These are phyloP conservation scores for Seriola dumerili DNA, from an alignment of 2,113 vertebrate genomes.

Conservation along the genomic window DNA sequence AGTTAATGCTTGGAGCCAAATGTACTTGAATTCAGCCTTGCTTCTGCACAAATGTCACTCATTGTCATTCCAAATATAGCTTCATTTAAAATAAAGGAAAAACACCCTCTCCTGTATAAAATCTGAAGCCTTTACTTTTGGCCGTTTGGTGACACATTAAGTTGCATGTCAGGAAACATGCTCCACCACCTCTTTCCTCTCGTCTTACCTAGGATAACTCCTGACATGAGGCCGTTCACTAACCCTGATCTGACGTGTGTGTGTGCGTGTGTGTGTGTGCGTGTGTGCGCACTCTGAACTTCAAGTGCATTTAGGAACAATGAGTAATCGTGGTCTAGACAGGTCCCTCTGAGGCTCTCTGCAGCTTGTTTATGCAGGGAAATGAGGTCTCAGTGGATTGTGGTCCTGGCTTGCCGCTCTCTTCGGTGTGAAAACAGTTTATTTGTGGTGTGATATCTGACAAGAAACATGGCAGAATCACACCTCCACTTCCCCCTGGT, in stretches of 20 bases:
- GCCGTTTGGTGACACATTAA: too few species aligned
- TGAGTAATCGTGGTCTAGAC: slow-evolving; percentile 43
- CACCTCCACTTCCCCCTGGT: slow-evolving; percentile 51
- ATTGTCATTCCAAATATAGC: neutral
- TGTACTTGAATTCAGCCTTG: neutral
- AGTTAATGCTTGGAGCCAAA: neutral
- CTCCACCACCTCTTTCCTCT: neutral
- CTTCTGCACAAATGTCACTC: neutral
- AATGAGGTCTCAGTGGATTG: slow-evolving; percentile 58
- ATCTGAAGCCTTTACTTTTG: neutral
- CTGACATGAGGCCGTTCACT: neutral
- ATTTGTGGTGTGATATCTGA: slow-evolving; percentile 43
- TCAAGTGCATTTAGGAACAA: slow-evolving; percentile 32
- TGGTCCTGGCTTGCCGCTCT: slow-evolving; percentile 39
- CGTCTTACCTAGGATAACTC: neutral
- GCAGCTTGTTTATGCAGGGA: slow-evolving; percentile 69
- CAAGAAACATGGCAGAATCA: slow-evolving; percentile 41
- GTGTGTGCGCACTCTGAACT: slow-evolving; percentile 17
- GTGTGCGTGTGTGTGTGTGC: slow-evolving; percentile 27
- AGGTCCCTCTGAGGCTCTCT: slow-evolving; percentile 29
- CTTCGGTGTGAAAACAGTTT: slow-evolving; percentile 45
- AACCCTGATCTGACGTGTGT: slow-evolving; percentile 4
- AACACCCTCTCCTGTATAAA: neutral
- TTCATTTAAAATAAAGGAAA: neutral
- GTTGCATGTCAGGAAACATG: neutral